Conservation (phyloP, 2,888 invertebrate species). For the Drosophila testacea region DNA sequence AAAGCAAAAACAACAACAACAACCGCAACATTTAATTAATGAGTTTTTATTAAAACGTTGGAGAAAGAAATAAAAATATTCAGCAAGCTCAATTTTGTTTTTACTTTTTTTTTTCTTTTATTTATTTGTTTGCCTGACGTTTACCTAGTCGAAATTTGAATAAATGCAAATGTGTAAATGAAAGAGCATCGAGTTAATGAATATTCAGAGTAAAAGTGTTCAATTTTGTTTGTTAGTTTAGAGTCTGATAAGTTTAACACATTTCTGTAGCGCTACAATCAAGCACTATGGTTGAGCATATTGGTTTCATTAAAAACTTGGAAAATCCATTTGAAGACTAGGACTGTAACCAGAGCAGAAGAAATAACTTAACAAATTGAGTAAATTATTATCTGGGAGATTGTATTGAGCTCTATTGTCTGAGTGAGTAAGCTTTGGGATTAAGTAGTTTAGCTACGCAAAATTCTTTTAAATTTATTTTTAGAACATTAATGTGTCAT, state of each 20-base stretch:
- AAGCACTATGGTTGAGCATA: constrained; percentile 11
- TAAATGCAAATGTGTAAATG: constrained; percentile 42
- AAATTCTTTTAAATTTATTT: constrained; percentile 17
- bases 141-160: constrained; percentile 55
- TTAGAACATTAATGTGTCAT: constrained; percentile 6
- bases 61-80: constrained; percentile 51
- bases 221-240: constrained; percentile 57
- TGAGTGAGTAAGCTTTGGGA: not conserved
- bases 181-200: constrained; percentile 48
- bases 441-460: not conserved
- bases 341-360: too few relatives aligned
- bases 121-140: constrained; percentile 32
- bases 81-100: constrained; percentile 19
- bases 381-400: not conserved
- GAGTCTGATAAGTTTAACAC: constrained; percentile 57
- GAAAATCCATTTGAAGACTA: not conserved
- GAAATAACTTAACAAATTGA: not conserved
- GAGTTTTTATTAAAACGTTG: constrained; percentile 52
- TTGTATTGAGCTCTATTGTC: not conserved
- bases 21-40: constrained; percentile 66
- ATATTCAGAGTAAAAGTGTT: constrained; percentile 70
- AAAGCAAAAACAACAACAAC: constrained; percentile 35
- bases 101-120: constrained; percentile 12
- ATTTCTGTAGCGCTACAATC: constrained; percentile 48
- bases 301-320: not conserved